Percentiles rank a stretch among this genome's conserved stretches.
Evolutionary conservation across 2,113 vertebrate species (phyloP).

Genomic region (Neodon shergylaensis): DNA sequence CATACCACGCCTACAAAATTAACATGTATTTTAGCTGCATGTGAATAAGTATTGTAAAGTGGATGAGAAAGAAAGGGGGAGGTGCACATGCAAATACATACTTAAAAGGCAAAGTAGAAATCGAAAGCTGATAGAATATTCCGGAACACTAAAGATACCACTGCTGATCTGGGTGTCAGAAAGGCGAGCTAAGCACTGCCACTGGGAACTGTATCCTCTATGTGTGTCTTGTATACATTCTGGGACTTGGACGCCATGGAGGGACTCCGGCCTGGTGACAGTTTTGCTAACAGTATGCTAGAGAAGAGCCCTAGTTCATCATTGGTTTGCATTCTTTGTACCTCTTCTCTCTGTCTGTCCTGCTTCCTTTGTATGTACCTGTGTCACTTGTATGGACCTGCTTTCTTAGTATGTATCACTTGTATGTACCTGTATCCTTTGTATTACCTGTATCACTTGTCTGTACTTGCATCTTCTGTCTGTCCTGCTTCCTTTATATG

Average conservation of each 20-base stretch:
- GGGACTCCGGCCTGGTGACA: background rate
- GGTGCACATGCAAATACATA: background rate
- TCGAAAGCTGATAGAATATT: background rate
- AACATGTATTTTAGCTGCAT: constrained; percentile 24
- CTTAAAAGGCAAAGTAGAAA: background rate
- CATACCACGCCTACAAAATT: background rate
- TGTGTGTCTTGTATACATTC: background rate
- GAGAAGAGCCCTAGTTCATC: background rate
- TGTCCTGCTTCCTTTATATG: background rate
- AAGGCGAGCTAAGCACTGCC: background rate
- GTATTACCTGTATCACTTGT: background rate
- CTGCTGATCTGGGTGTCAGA: background rate
- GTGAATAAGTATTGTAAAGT: constrained; percentile 10
- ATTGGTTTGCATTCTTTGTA: background rate
- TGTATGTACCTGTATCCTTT: background rate
- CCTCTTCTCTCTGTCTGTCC: background rate
- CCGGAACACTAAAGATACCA: background rate
- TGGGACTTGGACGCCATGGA: background rate
- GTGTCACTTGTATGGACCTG: too few species aligned
- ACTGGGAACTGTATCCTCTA: background rate
- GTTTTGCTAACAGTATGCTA: background rate
- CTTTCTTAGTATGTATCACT: background rate
- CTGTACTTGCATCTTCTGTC: too few species aligned
- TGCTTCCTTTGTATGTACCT: background rate
- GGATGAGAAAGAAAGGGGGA: background rate